Evolutionary conservation across 2,113 vertebrate genomes (phyloP), one percentile per base, ranked within the genome.

Genomic region (Pardalotus punctatus): DNA sequence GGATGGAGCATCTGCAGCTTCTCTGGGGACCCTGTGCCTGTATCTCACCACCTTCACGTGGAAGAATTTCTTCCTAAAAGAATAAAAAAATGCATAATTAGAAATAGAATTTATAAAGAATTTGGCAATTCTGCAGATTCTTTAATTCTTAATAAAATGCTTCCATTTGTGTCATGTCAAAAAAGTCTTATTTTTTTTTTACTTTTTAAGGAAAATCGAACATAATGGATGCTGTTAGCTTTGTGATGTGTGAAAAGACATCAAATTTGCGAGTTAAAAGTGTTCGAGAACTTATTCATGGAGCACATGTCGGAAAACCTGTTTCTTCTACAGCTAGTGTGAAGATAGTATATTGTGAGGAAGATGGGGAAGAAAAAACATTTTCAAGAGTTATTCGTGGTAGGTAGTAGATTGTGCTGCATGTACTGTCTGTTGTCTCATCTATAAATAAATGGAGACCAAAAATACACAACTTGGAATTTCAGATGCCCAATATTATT

Each of bases 141-240:
- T 87, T 48, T 60, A 50, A 17, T 50, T 54, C 7, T 77, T 81
- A 67, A 18, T 71, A 29, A 31, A 9, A 23, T 72, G 8, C 13
- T 17, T 57, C 7, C 2, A 11, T 42, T 80, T 81, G 10, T 88
- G 35, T 66, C 2, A 1, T 36, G 14, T 65, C n/a, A 85, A 64
- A 85, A 45, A 5, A 12, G 14, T 53, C 8, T 18, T 5, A 1
- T 0, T 31, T 33, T 31, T 15, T 47, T 54, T 43, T 40, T 23
- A 17, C 8, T 62, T 66, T 23, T 77, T 6, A 48, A 99, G 99
- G 99, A 12, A 99, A 99, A 92, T 99, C 99, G 31, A 99, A 99
- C 57, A 96, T 99, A 73, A 99, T 99, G 99, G 99, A 99, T 90
- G 99, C 99, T 27, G 91, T 99, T 93, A 99, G 99, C 93, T 99